Evolutionary conservation across 2,888 invertebrate genomes (phyloP).

Genomic region (Julus scandinavius): DNA sequence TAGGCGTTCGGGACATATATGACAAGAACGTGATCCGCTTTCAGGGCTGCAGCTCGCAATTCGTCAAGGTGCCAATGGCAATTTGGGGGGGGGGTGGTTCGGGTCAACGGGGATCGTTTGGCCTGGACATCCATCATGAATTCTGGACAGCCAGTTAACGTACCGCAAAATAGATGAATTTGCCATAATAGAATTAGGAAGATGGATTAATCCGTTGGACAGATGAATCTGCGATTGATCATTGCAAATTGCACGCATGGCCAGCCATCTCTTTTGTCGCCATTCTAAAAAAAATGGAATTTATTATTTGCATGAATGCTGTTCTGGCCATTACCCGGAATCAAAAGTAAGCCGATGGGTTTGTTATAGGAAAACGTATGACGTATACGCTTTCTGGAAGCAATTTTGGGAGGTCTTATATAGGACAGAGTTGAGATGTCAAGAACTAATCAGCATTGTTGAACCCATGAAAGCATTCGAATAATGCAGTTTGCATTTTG

Average conservation of each 20-base stretch:
- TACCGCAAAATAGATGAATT: conserved; percentile 21
- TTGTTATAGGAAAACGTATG: not conserved
- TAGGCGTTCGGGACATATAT: not conserved
- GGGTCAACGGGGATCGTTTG: conserved; percentile 36
- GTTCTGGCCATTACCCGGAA: not conserved
- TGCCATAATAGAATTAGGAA: conserved; percentile 18
- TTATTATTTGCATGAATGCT: not conserved
- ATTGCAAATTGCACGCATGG: conserved; percentile 18
- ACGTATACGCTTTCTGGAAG: too few species aligned
- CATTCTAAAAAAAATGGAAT: not conserved
- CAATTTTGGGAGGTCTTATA: not conserved
- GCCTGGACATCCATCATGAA: conserved; percentile 45
- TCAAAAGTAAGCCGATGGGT: conserved; percentile 5
- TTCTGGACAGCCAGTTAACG: conserved; percentile 32
- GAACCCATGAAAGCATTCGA: not conserved
- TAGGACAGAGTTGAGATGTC: not conserved
- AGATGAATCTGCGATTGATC: not conserved
- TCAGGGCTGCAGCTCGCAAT: conserved; percentile 47
- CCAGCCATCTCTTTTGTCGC: not conserved
- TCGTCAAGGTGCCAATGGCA: conserved; percentile 50
- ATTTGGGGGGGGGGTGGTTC: not conserved
- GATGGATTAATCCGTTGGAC: conserved; percentile 13
- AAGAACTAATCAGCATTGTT: not conserved
- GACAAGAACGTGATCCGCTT: conserved; percentile 44
- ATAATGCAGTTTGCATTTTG: not conserved